phyloP scores from a whole-genome alignment of 2,888 invertebrate genomes.

The Dascillus cervinus region DNA sequence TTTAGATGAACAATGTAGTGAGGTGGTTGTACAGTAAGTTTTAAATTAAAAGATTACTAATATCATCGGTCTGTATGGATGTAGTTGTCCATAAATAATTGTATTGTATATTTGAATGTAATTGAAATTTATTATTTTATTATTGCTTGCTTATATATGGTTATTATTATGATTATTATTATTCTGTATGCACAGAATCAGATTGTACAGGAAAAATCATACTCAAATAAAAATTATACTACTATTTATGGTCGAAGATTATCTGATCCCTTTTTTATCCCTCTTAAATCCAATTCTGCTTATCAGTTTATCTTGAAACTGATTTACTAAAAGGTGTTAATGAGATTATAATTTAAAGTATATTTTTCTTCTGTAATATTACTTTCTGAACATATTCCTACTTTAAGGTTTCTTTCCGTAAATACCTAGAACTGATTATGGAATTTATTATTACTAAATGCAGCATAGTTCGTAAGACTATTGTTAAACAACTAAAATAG shows the following conservation, averaged over 20 bases:
- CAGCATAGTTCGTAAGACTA: no score
- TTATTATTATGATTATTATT: constrained; percentile 32
- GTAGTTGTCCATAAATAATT: constrained; percentile 33
- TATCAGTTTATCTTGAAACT: not conserved
- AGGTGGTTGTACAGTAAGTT: constrained; percentile 42
- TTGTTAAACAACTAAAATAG: no score
- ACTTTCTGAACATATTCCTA: no score
- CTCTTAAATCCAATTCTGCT: not conserved
- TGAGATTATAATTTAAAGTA: no score
- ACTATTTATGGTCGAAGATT: constrained; percentile 1
- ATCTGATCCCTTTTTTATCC: not conserved
- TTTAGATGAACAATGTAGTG: constrained; percentile 40
- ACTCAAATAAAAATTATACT: constrained; percentile 38
- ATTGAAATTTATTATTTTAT: constrained; percentile 35
- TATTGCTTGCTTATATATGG: constrained; percentile 38
- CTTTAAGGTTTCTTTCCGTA: no score
- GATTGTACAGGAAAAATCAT: constrained; percentile 41
- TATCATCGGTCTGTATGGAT: constrained; percentile 27
- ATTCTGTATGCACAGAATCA: constrained; percentile 41
- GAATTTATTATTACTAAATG: no score
- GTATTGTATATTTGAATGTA: constrained; percentile 37
- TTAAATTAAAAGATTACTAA: constrained; percentile 28
- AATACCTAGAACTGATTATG: no score
- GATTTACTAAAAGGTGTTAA: no score
- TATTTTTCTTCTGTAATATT: no score